A percentile compares a stretch with the other conserved stretches of the same genome.
Conservation (phyloP, 1,140 invertebrate genomes). For the Drosophila baimaii region DNA sequence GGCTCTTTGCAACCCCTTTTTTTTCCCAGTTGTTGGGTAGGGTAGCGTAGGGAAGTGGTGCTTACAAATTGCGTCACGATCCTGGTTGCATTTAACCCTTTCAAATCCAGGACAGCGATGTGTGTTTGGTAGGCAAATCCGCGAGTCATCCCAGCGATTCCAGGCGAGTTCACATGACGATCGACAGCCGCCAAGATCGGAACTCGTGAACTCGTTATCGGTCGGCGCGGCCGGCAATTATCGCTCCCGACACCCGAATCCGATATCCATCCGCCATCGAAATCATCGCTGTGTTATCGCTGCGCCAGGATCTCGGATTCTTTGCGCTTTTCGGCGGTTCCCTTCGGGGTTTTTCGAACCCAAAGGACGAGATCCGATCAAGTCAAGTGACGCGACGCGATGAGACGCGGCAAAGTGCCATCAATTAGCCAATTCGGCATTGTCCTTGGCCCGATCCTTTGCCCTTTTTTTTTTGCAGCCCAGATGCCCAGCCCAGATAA, state of each 20-base stretch:
- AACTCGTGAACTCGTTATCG: slow-evolving; percentile 44
- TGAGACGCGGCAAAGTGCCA: slow-evolving; percentile 47
- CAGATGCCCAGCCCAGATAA: slow-evolving; percentile 25
- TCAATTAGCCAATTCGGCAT: slow-evolving; percentile 65
- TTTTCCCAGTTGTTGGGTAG: too few relatives aligned
- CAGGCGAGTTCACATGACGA: slow-evolving; percentile 32
- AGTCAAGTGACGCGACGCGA: slow-evolving; percentile 60
- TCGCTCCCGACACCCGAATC: slow-evolving; percentile 25
- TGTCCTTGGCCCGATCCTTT: slow-evolving; percentile 11
- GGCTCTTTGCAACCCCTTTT: slow-evolving; percentile 27
- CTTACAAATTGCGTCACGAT: slow-evolving; percentile 67
- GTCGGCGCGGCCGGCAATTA: slow-evolving; percentile 38
- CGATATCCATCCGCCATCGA: too few relatives aligned
- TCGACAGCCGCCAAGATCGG: slow-evolving; percentile 55
- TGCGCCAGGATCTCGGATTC: slow-evolving; percentile 23
- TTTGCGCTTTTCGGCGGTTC: slow-evolving; percentile 47
- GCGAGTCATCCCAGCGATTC: slow-evolving; percentile 26
- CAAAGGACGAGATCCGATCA: slow-evolving; percentile 47
- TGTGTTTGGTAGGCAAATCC: slow-evolving; percentile 50
- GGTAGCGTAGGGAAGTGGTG: too few relatives aligned
- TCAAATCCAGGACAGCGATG: neutral
- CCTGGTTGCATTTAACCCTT: slow-evolving; percentile 54
- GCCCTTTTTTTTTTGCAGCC: slow-evolving; percentile 11
- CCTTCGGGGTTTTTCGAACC: neutral
- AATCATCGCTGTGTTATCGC: slow-evolving; percentile 38